Percentiles rank a stretch among this genome's conserved stretches.
phyloP scores from a whole-genome alignment of 2,888 invertebrate species.

The Syrista parreyssii region DNA sequence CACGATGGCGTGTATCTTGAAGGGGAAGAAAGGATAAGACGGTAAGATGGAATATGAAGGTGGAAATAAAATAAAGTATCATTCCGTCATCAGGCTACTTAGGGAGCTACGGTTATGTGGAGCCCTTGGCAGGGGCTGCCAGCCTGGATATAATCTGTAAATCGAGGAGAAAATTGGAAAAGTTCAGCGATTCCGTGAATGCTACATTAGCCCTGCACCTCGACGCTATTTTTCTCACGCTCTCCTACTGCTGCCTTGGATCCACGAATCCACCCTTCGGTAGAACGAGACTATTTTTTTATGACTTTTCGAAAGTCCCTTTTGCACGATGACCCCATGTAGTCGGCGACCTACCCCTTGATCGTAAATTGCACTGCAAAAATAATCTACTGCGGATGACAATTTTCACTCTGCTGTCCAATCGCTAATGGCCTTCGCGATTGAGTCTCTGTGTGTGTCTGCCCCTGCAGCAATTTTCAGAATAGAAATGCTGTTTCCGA shows the following conservation, averaged over 20 bases:
- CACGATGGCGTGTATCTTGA: neutral
- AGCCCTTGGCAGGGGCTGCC: neutral
- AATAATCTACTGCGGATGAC: neutral
- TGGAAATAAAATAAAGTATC: neutral
- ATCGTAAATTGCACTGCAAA: neutral
- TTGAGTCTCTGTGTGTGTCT: neutral
- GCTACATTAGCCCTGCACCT: slow-evolving; percentile 36
- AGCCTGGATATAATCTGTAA: slow-evolving; percentile 31
- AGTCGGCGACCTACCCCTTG: neutral
- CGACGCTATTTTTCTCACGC: slow-evolving; percentile 34
- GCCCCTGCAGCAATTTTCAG: neutral
- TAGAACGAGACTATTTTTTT: neutral
- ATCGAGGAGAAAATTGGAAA: slow-evolving; percentile 44
- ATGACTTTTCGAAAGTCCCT: neutral
- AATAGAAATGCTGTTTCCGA: neutral
- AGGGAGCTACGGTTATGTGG: neutral
- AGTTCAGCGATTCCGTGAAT: slow-evolving; percentile 36
- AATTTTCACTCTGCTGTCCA: neutral
- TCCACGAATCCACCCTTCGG: neutral
- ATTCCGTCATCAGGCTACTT: neutral
- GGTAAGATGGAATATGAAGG: slow-evolving; percentile 14
- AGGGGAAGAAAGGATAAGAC: neutral
- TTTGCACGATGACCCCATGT: neutral
- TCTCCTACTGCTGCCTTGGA: neutral
- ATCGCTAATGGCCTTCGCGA: neutral